Conservation (phyloP, 2,113 vertebrate genomes). For the Percopsis transmontana region DNA sequence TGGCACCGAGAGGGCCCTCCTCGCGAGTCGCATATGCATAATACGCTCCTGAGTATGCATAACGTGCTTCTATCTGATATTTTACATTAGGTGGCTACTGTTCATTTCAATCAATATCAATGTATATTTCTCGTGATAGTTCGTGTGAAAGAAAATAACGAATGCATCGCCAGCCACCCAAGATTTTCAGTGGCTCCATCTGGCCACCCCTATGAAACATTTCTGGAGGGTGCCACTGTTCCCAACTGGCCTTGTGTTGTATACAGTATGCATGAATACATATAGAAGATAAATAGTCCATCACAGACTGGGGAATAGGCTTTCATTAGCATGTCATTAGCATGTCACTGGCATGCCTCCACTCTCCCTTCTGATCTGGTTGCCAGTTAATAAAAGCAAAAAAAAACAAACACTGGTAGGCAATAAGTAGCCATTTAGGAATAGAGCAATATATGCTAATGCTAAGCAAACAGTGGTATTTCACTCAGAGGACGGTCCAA, state of each 20-base stretch:
- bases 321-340: not conserved
- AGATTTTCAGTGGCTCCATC: too few relatives aligned
- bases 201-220: too few relatives aligned
- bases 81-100: too few relatives aligned
- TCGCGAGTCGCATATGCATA: too few relatives aligned
- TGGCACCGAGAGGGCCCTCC: too few relatives aligned
- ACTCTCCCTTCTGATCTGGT: not conserved
- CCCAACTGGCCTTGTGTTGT: constrained; percentile 4
- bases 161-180: too few relatives aligned
- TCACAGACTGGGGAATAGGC: not conserved
- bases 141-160: too few relatives aligned
- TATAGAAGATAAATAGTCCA: constrained; percentile 9
- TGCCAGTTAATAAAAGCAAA: not conserved
- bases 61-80: too few relatives aligned
- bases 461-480: not conserved
- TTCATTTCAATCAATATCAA: too few relatives aligned
- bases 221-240: too few relatives aligned
- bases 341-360: not conserved
- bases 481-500: not conserved
- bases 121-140: too few relatives aligned
- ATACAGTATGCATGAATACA: not conserved
- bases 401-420: not conserved
- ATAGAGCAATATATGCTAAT: not conserved
- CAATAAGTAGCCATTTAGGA: not conserved
- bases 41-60: too few relatives aligned